Base-by-base conservation (phyloP, 53 echinoderm and acorn worm genomes). In the Henricia sp. region DNA sequence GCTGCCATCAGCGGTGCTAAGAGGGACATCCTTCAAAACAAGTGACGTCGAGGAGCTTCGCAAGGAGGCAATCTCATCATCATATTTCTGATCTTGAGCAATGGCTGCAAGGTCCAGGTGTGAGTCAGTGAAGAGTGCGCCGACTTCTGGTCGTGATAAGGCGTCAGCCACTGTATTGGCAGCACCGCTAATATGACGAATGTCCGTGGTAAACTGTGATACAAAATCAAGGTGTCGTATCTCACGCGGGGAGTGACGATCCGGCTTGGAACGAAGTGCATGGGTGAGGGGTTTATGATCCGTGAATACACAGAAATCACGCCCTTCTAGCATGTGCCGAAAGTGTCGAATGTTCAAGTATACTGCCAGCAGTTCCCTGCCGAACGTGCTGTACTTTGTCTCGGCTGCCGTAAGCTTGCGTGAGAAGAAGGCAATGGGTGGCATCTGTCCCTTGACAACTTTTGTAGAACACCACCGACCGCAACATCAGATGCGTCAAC, bases 251-350 rank as follows among this genome's bases (percentile, higher is more conserved):
- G 54, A 72, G 44, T 86, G 71, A 0, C 90, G 64, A 33, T 86
- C 90, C 6, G 72, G 72, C 30, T 34, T 48, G 14, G 82, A 43
- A 3, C 43, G 23, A 13, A 86, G 70, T 8, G 82, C 71, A 41
- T 71, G 67, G 21, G 72, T 90, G 2, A 90, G 20, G 1, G 82
- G 90, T 33, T 90, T 85, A 23, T 85, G 90, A 21, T 90, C 90
- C 2, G 85, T 85, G 9, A 34, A 63, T 1, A 86, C 83, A 26
- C 37, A 56, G 36, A 86, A 86, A 3, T 44, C 20, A 4, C 86
- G 82, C 2, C 82, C 86, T 68, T 86, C 86, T 4, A 90, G 42
- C 52, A 72, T 69, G 55, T 82, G 60, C 6, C 67, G 41, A 28
- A 82, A 86, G 25, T 90, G 83, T 3, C 53, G 52, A 19, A 86